Evolutionary conservation across 2,888 invertebrate species (phyloP), one percentile per base, ranked within the genome.

Genomic region (Athalia rosae): DNA sequence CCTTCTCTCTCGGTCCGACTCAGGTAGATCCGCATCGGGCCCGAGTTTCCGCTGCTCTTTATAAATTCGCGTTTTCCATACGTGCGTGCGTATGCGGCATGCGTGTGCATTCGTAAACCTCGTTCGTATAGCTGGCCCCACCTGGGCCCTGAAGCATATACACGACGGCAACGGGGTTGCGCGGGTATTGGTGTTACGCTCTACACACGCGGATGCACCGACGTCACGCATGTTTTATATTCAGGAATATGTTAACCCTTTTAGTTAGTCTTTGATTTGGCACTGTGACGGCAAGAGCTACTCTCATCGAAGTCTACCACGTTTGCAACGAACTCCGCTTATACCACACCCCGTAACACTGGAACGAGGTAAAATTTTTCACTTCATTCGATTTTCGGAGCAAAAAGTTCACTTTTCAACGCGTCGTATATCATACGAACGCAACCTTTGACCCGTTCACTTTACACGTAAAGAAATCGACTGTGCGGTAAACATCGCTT

Each of bases 181-280:
- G 11, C 58, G 9, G 5, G 28, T 62, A 13, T 74, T 41, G 41
- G 62, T 74, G 61, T n/a, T 59, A 15, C 48, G n/a, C 61, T 45
- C 41, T 13, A 28, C 73, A 62, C 7, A 69, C 74, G 78, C 74
- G 78, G 69, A 80, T 77, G 67, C 79, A 80, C 43, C 73, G 53
- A 50, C 53, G 63, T 71, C 69, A 64, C 83, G 83, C 84, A 82
- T 82, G 86, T 87, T 89, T 87, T 85, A 84, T 85, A 87, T 87
- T 87, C 86, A 82, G 82, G 87, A 88, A 89, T 89, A 89, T 87
- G 86, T 88, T 89, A 89, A 89, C 88, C 89, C 88, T 87, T 74
- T 87, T 87, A 79, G 86, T 89, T 89, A 89, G 89, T 89, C 89
- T 86, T 85, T 82, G 85, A 86, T 89, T 87, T 86, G 88, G 85